Conservation (phyloP, 37 sponge, comb jelly and placozoan species). For the Corticium candelabrum region DNA sequence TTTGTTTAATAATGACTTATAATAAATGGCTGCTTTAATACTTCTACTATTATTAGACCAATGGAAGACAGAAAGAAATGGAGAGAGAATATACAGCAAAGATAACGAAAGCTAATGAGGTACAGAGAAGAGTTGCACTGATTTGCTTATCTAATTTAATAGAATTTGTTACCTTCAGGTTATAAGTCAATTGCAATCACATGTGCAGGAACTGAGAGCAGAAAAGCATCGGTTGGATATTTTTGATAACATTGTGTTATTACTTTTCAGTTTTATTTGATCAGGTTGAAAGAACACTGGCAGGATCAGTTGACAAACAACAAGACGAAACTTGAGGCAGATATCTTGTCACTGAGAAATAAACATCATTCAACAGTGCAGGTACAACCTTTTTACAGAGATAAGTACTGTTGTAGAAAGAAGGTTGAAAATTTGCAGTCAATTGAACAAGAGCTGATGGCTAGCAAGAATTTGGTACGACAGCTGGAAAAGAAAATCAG, state of each 20-base stretch:
- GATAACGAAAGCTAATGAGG: not conserved
- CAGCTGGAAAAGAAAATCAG: not conserved
- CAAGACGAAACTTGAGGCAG: too few species aligned
- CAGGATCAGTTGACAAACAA: too few species aligned
- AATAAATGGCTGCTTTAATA: too few species aligned
- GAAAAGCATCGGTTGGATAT: not conserved
- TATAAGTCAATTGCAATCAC: not conserved
- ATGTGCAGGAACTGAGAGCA: not conserved
- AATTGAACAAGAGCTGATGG: not conserved
- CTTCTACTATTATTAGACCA: not conserved
- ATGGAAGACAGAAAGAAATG: not conserved
- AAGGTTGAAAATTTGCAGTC: not conserved
- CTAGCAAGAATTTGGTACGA: not conserved
- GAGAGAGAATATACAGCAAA: not conserved
- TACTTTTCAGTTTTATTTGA: too few species aligned
- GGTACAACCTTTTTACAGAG: too few species aligned
- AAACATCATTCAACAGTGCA: too few species aligned
- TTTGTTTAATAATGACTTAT: not conserved
- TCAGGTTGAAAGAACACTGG: too few species aligned
- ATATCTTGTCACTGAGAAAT: too few species aligned
- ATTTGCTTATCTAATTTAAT: not conserved
- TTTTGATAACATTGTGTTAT: too few species aligned
- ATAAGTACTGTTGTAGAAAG: too few species aligned
- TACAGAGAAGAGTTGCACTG: not conserved
- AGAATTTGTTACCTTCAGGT: not conserved